Conservation (phyloP, 2,888 invertebrate species). For the Drosophila lacicola region DNA sequence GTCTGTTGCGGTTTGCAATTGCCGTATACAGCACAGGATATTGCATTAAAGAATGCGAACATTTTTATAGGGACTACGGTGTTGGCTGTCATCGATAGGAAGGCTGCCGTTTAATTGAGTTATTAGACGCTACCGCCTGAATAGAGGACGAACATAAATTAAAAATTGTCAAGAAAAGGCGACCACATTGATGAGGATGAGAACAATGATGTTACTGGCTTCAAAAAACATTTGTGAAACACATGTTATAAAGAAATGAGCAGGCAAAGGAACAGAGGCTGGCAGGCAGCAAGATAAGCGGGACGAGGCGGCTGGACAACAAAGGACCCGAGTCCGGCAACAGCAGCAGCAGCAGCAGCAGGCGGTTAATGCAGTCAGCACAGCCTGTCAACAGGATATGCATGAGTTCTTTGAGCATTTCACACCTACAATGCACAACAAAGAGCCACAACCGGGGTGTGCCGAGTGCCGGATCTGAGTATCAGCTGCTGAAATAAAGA, state of each 20-base stretch:
- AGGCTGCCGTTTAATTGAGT: conserved; percentile 72
- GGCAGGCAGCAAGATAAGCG: conserved; percentile 50
- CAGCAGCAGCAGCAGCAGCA: conserved; percentile 45
- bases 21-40: conserved; percentile 64
- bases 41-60: conserved; percentile 70
- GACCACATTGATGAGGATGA: conserved; percentile 18
- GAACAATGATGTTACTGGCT: conserved; percentile 51
- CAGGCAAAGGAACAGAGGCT: conserved; percentile 18
- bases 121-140: conserved; percentile 58
- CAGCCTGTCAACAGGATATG: conserved; percentile 82
- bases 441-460: conserved; percentile 39
- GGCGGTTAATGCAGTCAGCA: conserved; percentile 50
- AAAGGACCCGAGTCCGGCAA: conserved; percentile 70
- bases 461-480: conserved; percentile 52
- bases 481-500: conserved; percentile 77
- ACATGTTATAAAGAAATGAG: conserved; percentile 65
- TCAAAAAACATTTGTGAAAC: conserved; percentile 70
- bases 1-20: conserved; percentile 60
- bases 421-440: conserved; percentile 79
- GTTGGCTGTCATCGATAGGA: conserved; percentile 59
- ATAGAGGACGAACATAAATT: conserved; percentile 71
- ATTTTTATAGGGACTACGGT: conserved; percentile 66
- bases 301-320: conserved; percentile 43
- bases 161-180: conserved; percentile 57
- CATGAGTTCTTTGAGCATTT: conserved; percentile 80